These are phyloP conservation scores for Aegotheles bennettii DNA, from an alignment of 2,113 vertebrate species.

Conservation along the genomic window DNA sequence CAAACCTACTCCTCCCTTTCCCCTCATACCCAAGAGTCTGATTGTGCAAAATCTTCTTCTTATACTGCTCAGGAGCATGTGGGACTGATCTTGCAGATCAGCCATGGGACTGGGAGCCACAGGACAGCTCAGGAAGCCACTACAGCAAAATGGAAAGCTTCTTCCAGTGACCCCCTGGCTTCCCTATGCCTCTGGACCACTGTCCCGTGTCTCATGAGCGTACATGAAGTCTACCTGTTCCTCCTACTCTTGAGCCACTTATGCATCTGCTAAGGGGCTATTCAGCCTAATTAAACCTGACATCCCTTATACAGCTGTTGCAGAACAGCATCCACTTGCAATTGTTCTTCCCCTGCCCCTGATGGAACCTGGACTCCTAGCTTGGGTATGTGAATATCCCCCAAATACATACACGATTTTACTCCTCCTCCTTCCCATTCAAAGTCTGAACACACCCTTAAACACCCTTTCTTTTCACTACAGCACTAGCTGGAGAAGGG, in stretches of 20 bases:
- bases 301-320: not conserved
- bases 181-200: not conserved
- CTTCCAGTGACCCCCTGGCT: not conserved
- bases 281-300: not conserved
- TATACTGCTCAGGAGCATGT: rapidly evolving
- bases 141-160: not conserved
- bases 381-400: not conserved
- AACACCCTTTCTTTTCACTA: not conserved
- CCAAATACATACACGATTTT: not conserved
- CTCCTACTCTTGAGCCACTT: not conserved
- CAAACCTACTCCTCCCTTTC: not conserved
- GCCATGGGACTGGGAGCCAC: not conserved
- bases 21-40: not conserved
- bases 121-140: not conserved
- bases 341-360: not conserved
- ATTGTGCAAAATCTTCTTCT: not conserved
- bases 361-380: not conserved
- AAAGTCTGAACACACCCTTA: not conserved
- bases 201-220: not conserved
- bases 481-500: not conserved
- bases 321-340: not conserved
- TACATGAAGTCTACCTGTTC: not conserved
- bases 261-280: not conserved
- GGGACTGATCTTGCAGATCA: not conserved
- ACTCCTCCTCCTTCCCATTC: not conserved